Evolutionary conservation across 2,888 invertebrate genomes (phyloP), one percentile per base, ranked within the genome.

Genomic region (Agrochola circellaris): DNA sequence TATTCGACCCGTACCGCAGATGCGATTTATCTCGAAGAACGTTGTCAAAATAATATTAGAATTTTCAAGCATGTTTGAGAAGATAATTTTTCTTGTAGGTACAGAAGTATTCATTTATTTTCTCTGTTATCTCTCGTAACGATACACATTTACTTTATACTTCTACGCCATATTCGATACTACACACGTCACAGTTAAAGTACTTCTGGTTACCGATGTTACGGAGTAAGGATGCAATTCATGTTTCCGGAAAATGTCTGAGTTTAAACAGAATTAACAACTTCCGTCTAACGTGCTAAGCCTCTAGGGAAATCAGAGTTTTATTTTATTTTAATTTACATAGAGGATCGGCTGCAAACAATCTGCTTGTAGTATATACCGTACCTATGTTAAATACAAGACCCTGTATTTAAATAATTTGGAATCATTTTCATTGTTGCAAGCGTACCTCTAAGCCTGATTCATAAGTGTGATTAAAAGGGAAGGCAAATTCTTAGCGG

Each of bases 241-340:
- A 56, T 65, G 38, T 58, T 48, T 42, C 54, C 26, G 23, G 45
- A 51, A 81, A 64, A 34, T 48, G 26, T 45, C 56, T 30, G 48
- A 62, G 38, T 68, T 81, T 51, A 67, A 48, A 62, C 56, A 7
- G n/a, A 54, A 79, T 79, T 67, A 56, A 79, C 20, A 42, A 71
- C 34, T 65, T 54, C 34, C 34, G 1, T 48, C 42, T 56, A 48
- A 81, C 56, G 38, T 42, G 13, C 17, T 51, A 38, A 30, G n/a
- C 9, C 67, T 17, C 62, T 13, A 30, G 75, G 75, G 64, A 80
- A 75, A 80, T 81, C 64, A 58, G 58, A 23, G 23, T 51, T 68
- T 68, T 67, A 67, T 13, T 62, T 51, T 72, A 54, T 68, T 79
- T 60, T 38, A 34, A 61, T 38, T 48, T 38, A 54, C 17, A 48